A percentile compares a stretch with the other conserved stretches of the same genome.
Evolutionary conservation across 2,888 invertebrate species (phyloP).

Genomic region (Noctua janthe): DNA sequence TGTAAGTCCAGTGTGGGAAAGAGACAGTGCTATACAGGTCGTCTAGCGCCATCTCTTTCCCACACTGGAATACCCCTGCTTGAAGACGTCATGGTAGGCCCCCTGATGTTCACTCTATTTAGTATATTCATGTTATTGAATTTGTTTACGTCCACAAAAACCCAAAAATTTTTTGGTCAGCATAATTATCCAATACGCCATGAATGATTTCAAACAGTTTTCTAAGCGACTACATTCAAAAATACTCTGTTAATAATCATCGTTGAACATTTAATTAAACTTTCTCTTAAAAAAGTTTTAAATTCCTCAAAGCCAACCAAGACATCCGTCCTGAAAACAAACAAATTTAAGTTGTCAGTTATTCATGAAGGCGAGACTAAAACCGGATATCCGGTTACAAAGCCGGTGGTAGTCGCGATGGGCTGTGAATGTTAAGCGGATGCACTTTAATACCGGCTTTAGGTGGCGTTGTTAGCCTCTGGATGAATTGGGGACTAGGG

Average conservation of each 20-base stretch:
- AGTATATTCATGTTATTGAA: not conserved
- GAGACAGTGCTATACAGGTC: too few species aligned
- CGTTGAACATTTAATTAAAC: slow-evolving; percentile 4
- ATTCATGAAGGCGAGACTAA: slow-evolving; percentile 53
- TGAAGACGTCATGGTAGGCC: too few species aligned
- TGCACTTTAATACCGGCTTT: slow-evolving; percentile 53
- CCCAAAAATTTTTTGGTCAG: not conserved
- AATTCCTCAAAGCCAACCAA: slow-evolving; percentile 4
- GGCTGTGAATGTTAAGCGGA: slow-evolving; percentile 51
- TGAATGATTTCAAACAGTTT: too few species aligned
- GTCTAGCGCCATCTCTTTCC: too few species aligned
- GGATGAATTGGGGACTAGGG: slow-evolving; percentile 17
- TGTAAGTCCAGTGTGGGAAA: too few species aligned
- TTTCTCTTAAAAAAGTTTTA: not conserved
- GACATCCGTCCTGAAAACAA: slow-evolving; percentile 35
- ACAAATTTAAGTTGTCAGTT: slow-evolving; percentile 53
- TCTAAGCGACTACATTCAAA: not conserved
- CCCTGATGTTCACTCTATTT: not conserved
- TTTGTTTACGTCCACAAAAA: not conserved
- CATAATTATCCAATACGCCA: not conserved
- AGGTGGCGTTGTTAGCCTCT: slow-evolving; percentile 21
- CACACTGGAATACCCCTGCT: too few species aligned
- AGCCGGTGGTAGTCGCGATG: slow-evolving; percentile 34
- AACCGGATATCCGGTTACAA: slow-evolving; percentile 57
- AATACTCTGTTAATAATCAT: not conserved